Percentiles rank a stretch among this genome's conserved stretches.
Conservation (phyloP, 2,888 invertebrate genomes). For the Mythimna impura region DNA sequence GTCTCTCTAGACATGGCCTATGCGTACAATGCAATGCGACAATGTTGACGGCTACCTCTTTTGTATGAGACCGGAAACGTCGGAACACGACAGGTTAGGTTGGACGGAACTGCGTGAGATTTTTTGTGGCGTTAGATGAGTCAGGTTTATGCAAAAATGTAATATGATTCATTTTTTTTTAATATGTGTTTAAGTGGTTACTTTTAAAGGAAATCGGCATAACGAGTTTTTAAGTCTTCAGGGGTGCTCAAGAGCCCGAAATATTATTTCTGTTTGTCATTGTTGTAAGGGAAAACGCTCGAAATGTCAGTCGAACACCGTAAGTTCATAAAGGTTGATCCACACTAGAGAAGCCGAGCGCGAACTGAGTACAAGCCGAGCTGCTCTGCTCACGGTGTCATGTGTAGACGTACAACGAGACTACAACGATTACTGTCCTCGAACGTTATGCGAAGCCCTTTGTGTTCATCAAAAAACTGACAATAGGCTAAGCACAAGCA, state of each 20-base stretch:
- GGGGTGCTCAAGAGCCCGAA: not conserved
- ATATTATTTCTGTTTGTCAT: not conserved
- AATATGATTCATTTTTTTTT: conserved; percentile 21
- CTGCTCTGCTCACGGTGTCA: too few species aligned
- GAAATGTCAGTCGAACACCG: too few species aligned
- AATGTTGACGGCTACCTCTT: conserved; percentile 22
- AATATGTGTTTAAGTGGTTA: not conserved
- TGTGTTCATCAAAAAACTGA: too few species aligned
- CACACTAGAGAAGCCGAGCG: too few species aligned
- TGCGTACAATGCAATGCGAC: conserved; percentile 24
- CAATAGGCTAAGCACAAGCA: too few species aligned
- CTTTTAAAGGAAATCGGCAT: not conserved
- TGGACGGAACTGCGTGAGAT: conserved; percentile 43
- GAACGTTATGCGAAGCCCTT: too few species aligned
- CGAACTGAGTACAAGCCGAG: too few species aligned
- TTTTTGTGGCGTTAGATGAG: conserved; percentile 38
- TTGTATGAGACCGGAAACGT: conserved; percentile 46
- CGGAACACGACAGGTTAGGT: conserved; percentile 42
- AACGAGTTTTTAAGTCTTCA: not conserved
- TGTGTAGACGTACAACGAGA: too few species aligned
- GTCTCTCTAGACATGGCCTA: not conserved
- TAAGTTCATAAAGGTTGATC: too few species aligned
- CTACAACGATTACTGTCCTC: too few species aligned
- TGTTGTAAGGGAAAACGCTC: too few species aligned
- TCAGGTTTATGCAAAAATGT: conserved; percentile 30